Evolutionary conservation across 1,140 invertebrate species (phyloP), one percentile per base, ranked within the genome.

Genomic region (Drosophila pseudoobscura): DNA sequence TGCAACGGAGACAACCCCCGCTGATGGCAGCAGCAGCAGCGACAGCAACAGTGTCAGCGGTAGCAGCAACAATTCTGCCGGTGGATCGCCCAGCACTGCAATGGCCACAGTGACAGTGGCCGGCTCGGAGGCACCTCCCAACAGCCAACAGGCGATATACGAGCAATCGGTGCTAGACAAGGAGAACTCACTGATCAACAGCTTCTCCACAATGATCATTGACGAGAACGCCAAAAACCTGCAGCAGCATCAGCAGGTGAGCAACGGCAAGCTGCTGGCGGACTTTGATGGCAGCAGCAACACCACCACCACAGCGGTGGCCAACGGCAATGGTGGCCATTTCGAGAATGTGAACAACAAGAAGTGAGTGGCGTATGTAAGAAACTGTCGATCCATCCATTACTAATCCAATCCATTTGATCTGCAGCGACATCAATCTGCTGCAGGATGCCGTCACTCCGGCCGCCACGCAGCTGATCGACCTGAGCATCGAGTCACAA

Each of bases 321-420:
- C 88, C 52, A 89, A 90, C 62, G 91, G 90, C 29, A 91, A 91
- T 75, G 90, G 90, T 75, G 90, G 90, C 46, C 90, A 91, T 60
- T 88, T 91, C 46, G 89, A 91, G 73, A 91, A 80, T 91, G 82
- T 91, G 55, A 91, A 90, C 77, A 91, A 91, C 62, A 91, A 91
- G 75, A 91, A 91, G 91, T 91, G 54, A 84, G 90, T 76, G 1
- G 0, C 20, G 3, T 13, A 5, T 24, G 17, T 11, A 3, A 17
- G 15, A 20, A 11, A 39, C 11, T 3, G 4, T 39, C 9, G 3
- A 22, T 13, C 15, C 17, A 15, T 8, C 11, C 7, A 29, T 56
- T 13, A 8, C 3, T 15, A 5, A 46, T 20, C 1, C 1, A 8
- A 46, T 15, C 1, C 2, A 8, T 55, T 35, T 6, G 6, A 35